phyloP scores from a whole-genome alignment of 2,113 vertebrate species.

The Rattus norvegicus region DNA sequence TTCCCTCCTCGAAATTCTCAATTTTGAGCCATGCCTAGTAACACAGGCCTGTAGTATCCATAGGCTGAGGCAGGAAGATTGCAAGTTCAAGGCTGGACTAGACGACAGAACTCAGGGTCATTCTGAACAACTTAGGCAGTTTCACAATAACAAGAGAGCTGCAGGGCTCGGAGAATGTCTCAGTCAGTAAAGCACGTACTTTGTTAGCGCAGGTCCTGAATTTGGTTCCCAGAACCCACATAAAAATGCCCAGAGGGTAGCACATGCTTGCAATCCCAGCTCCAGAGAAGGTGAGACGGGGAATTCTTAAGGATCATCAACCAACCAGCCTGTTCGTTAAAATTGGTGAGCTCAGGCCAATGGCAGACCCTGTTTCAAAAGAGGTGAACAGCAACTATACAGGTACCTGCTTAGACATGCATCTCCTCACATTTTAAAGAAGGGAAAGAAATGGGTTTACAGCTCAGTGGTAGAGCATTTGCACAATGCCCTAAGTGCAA shows the following conservation, averaged over 20 bases:
- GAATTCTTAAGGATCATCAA: too few relatives aligned
- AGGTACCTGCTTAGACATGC: neutral
- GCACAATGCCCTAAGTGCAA: neutral
- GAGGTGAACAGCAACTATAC: too few relatives aligned
- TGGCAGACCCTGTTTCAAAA: neutral
- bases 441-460: neutral
- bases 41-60: neutral
- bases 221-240: neutral
- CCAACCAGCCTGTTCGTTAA: neutral
- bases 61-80: neutral
- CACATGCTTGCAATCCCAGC: neutral
- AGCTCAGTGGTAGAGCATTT: neutral
- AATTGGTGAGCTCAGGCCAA: neutral
- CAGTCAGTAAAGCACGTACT: neutral
- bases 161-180: neutral
- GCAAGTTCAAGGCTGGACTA: neutral
- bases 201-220: neutral
- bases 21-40: neutral
- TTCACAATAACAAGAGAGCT: neutral
- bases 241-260: neutral
- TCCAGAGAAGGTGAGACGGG: neutral
- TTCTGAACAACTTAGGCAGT: neutral
- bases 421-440: neutral
- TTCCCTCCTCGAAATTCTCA: neutral
- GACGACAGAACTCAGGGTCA: neutral